These are phyloP conservation scores for Urosaurus nigricauda DNA, from an alignment of 2,797 vertebrate genomes.

Conservation along the genomic window DNA sequence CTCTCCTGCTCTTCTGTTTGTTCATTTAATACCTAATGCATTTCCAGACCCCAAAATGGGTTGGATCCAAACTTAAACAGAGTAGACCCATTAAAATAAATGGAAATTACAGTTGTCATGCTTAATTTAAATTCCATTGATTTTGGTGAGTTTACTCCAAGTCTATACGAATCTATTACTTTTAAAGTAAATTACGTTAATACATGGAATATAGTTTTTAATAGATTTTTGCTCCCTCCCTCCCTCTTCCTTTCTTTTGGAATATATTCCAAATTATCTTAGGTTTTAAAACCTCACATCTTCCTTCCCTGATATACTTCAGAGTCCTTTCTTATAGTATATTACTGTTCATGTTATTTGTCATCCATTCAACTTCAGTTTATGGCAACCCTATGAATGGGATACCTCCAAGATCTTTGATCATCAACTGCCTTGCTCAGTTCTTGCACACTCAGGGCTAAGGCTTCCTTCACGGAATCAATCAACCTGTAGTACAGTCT, in stretches of 20 bases:
- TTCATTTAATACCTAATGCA: rapidly evolving
- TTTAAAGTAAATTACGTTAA: background rate
- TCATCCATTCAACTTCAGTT: too few relatives aligned
- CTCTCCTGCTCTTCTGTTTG: background rate
- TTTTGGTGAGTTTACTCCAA: too few relatives aligned
- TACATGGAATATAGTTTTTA: constrained; percentile 14
- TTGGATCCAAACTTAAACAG: background rate
- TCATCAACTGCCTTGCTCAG: too few relatives aligned
- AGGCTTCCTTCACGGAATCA: too few relatives aligned
- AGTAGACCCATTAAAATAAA: background rate
- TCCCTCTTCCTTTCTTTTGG: background rate
- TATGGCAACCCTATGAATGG: too few relatives aligned
- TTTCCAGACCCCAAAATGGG: background rate
- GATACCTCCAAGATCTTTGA: too few relatives aligned
- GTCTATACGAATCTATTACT: background rate
- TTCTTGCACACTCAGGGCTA: too few relatives aligned
- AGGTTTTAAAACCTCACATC: too few relatives aligned
- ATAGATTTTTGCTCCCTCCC: background rate
- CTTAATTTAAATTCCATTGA: background rate
- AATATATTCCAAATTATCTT: background rate
- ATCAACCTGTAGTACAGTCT: too few relatives aligned
- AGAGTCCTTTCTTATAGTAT: background rate
- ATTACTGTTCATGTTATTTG: background rate
- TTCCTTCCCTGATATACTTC: background rate
- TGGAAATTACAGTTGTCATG: background rate